These are phyloP conservation scores for Acomys russatus DNA, from an alignment of 2,797 vertebrate species.

Conservation along the genomic window DNA sequence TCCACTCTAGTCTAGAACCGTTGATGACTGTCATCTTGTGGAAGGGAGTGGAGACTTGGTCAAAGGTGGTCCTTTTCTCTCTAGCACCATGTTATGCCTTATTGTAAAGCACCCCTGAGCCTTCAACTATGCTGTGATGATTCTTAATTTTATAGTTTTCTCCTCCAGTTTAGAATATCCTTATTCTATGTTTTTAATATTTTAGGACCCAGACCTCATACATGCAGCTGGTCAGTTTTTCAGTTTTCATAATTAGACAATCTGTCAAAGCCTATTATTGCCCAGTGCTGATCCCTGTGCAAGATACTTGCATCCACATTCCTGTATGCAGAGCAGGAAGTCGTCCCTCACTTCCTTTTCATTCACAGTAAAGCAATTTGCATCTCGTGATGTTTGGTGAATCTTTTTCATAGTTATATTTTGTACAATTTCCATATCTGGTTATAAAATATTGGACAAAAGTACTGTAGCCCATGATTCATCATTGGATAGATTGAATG, in stretches of 20 bases:
- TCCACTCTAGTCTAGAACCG: not conserved
- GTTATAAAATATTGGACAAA: slow-evolving; percentile 51
- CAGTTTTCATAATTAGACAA: not conserved
- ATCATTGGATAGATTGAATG: not conserved
- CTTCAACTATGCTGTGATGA: not conserved
- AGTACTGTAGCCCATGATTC: not conserved
- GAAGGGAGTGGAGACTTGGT: not conserved
- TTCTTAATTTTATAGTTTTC: slow-evolving; percentile 21
- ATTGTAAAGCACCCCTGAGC: not conserved
- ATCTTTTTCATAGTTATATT: slow-evolving; percentile 45
- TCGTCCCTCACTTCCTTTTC: not conserved
- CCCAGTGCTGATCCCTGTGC: not conserved
- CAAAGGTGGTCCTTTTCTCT: not conserved
- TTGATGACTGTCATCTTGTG: not conserved
- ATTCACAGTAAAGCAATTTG: not conserved
- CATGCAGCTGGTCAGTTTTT: not conserved
- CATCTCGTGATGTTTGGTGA: not conserved
- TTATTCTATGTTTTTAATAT: not conserved
- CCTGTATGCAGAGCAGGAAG: not conserved
- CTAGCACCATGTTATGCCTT: not conserved
- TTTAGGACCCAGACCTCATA: not conserved
- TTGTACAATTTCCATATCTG: slow-evolving; percentile 24
- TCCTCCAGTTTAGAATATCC: not conserved
- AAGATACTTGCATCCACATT: slow-evolving; percentile 18
- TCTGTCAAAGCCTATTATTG: not conserved